Evolutionary conservation across 92 coral and sea anemone genomes (phyloP).

Genomic region (Meandrina meandrites): DNA sequence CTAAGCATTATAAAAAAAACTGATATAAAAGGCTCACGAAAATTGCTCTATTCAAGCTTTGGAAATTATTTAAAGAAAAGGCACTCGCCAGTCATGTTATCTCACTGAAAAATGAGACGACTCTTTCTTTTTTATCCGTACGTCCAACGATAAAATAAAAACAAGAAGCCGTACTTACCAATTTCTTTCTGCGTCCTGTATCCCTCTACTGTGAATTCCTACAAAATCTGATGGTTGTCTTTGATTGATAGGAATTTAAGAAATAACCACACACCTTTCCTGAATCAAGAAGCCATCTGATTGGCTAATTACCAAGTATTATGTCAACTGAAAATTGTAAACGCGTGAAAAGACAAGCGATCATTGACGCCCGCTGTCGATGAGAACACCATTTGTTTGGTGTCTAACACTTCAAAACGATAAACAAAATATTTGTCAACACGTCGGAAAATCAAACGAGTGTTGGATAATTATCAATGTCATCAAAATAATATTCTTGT

Average conservation of each 20-base stretch:
- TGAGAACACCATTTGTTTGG: slow-evolving; percentile 24
- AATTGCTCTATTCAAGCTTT: not conserved
- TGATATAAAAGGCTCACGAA: not conserved
- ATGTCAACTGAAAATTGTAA: slow-evolving; percentile 30
- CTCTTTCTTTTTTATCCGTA: too few relatives aligned
- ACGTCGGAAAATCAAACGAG: not conserved
- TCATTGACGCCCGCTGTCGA: not conserved
- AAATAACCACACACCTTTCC: not conserved
- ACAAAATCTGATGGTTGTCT: not conserved
- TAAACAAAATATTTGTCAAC: slow-evolving; percentile 8
- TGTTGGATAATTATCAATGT: not conserved
- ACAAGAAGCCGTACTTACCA: slow-evolving; percentile 13
- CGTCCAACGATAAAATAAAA: not conserved
- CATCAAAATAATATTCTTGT: too few relatives aligned
- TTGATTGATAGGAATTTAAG: slow-evolving; percentile 14
- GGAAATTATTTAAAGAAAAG: not conserved
- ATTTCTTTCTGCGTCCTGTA: not conserved
- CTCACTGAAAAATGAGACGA: not conserved
- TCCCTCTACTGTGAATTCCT: not conserved
- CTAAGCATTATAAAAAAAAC: too few relatives aligned
- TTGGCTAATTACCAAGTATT: slow-evolving; percentile 28
- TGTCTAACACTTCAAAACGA: slow-evolving; percentile 17
- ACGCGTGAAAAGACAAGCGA: slow-evolving; percentile 11
- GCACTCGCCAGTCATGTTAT: not conserved
- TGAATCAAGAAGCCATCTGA: not conserved